Conservation (phyloP, 2,888 invertebrate species). For the Miltochrista miniata region DNA sequence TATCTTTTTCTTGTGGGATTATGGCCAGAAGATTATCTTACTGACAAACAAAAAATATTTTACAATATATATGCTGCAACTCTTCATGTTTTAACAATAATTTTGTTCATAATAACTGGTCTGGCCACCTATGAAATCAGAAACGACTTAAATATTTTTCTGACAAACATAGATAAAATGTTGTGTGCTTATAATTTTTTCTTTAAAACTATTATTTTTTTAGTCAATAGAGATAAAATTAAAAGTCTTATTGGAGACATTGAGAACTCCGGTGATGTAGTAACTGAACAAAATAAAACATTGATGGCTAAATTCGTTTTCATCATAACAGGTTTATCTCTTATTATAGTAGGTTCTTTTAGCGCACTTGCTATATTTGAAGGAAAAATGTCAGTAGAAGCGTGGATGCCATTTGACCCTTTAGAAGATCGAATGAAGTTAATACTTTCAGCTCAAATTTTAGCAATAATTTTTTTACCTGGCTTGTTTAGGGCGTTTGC, state of each 20-base stretch:
- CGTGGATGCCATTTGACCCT: slow-evolving; percentile 70
- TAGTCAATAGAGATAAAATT: slow-evolving; percentile 47
- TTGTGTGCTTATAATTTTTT: slow-evolving; percentile 53
- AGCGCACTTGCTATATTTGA: slow-evolving; percentile 46
- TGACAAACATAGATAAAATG: slow-evolving; percentile 59
- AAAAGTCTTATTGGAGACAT: slow-evolving; percentile 55
- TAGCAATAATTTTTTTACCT: slow-evolving; percentile 49
- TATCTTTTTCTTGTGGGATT: slow-evolving; percentile 60
- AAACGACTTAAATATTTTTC: slow-evolving; percentile 42
- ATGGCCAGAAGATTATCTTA: slow-evolving; percentile 56
- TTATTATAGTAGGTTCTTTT: slow-evolving; percentile 44
- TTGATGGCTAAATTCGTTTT: slow-evolving; percentile 52
- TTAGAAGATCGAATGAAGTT: slow-evolving; percentile 48
- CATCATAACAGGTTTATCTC: slow-evolving; percentile 39
- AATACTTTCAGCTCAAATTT: slow-evolving; percentile 48
- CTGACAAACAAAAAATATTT: slow-evolving; percentile 27
- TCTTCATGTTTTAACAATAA: slow-evolving; percentile 44
- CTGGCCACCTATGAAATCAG: slow-evolving; percentile 53
- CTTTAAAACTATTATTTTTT: slow-evolving; percentile 55
- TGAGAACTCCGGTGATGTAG: slow-evolving; percentile 53
- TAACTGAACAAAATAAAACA: slow-evolving; percentile 46
- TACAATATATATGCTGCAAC: slow-evolving; percentile 55
- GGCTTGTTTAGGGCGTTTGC: slow-evolving; percentile 55
- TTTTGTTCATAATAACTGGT: slow-evolving; percentile 46
- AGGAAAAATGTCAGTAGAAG: slow-evolving; percentile 58